Conservation (phyloP, 2,113 vertebrate genomes). For the Cinclus cinclus region DNA sequence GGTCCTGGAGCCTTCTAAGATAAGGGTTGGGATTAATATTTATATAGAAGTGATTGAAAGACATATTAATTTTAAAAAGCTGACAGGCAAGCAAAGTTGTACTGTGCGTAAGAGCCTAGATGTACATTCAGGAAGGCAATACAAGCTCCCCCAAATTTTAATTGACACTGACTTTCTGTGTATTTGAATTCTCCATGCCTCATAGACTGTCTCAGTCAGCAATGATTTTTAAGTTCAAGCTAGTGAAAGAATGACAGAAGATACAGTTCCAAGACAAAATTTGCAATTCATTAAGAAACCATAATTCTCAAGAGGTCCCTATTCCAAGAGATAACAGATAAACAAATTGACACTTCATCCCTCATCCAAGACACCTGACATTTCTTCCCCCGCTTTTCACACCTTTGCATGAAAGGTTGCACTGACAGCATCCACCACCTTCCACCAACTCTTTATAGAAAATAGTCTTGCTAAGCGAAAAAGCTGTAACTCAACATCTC, state of each 20-base stretch:
- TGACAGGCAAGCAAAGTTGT: not conserved
- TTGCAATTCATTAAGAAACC: not conserved
- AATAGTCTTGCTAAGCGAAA: not conserved
- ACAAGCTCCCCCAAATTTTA: not conserved
- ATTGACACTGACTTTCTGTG: not conserved
- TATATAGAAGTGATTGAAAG: not conserved
- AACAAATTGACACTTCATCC: not conserved
- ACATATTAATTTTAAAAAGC: not conserved
- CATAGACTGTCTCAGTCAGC: not conserved
- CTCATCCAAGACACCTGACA: not conserved
- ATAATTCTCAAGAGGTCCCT: not conserved
- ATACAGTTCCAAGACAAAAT: not conserved
- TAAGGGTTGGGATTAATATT: not conserved
- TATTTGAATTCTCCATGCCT: not conserved
- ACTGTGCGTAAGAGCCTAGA: not conserved
- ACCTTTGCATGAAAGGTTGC: accelerated
- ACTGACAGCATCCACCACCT: not conserved
- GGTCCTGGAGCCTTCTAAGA: not conserved
- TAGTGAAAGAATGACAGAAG: not conserved
- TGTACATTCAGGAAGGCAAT: not conserved
- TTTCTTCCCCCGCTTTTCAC: not conserved
- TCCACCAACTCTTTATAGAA: not conserved
- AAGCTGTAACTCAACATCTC: not conserved
- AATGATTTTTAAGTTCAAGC: not conserved
- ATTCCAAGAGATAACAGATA: not conserved